Conservation (phyloP, 2,113 vertebrate species). For the Nematolebias whitei region DNA sequence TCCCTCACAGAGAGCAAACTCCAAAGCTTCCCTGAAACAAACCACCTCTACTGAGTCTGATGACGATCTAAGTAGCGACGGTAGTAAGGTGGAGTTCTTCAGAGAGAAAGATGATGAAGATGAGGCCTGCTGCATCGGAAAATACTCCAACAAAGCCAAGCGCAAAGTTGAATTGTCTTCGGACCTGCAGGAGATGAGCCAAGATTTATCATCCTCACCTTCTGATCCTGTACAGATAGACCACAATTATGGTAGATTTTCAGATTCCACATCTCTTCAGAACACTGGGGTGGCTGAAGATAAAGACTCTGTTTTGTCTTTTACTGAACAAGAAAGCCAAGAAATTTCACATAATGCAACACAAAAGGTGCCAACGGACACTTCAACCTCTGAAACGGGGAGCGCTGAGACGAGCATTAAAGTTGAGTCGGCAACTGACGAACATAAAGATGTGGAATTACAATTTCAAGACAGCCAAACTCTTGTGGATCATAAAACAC, state of each 20-base stretch:
- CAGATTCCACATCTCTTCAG: conserved; percentile 41
- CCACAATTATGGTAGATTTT: conserved; percentile 74
- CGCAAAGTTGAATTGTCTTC: conserved; percentile 34
- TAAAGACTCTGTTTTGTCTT: conserved; percentile 14
- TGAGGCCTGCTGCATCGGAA: conserved; percentile 53
- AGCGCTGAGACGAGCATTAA: background rate
- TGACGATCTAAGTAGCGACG: conserved; percentile 52
- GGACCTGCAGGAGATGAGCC: conserved; percentile 35
- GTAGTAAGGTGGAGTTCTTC: conserved; percentile 53
- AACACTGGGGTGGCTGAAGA: conserved; percentile 14
- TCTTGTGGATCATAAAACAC: conserved; percentile 8
- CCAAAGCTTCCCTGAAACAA: conserved; percentile 66
- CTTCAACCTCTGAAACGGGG: background rate
- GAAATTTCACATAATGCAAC: conserved; percentile 15
- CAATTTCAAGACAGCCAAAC: conserved; percentile 28
- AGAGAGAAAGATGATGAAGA: conserved; percentile 56
- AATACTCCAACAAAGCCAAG: conserved; percentile 69
- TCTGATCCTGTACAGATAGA: conserved; percentile 67
- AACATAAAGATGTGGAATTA: conserved; percentile 23
- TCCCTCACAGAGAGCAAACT: conserved; percentile 37
- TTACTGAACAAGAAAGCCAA: conserved; percentile 18
- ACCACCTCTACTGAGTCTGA: conserved; percentile 65
- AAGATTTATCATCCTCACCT: conserved; percentile 22
- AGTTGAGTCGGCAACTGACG: conserved; percentile 21
- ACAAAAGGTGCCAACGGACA: conserved; percentile 26